These are phyloP conservation scores for Clarias gariepinus DNA, from an alignment of 2,113 vertebrate species.

Conservation along the genomic window DNA sequence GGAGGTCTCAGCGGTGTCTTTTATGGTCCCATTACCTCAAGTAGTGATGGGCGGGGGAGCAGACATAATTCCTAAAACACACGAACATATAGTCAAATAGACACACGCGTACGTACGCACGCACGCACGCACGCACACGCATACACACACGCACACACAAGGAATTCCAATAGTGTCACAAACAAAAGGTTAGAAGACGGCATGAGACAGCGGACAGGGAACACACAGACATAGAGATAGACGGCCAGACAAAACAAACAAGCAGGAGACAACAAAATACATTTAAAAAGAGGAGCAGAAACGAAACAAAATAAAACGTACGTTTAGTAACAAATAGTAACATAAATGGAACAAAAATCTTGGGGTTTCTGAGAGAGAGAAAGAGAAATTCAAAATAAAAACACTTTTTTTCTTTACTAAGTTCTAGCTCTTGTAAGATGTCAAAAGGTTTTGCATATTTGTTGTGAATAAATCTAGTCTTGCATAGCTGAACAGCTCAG, in stretches of 20 bases:
- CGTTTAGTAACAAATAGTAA: not conserved
- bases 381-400: not conserved
- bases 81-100: conserved; percentile 67
- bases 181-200: conserved; percentile 41
- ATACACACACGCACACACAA: conserved; percentile 35
- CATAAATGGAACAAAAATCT: not conserved
- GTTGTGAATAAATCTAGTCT: conserved; percentile 11
- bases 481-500: conserved; percentile 1
- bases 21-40: conserved; percentile 69
- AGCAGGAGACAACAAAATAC: not conserved
- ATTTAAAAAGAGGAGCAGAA: not conserved
- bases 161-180: conserved; percentile 50
- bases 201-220: conserved; percentile 29
- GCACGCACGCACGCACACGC: conserved; percentile 46
- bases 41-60: conserved; percentile 75
- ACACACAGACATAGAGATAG: conserved; percentile 37
- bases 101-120: conserved; percentile 58
- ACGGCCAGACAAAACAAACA: conserved; percentile 41
- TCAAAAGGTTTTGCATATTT: not conserved
- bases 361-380: too few relatives aligned
- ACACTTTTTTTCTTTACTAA: not conserved
- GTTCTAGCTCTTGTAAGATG: not conserved
- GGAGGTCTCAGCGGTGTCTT: conserved; percentile 31
- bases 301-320: not conserved
- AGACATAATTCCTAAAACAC: conserved; percentile 80